These are phyloP conservation scores for Lates japonicus DNA, from an alignment of 2,797 vertebrate species.

Conservation along the genomic window DNA sequence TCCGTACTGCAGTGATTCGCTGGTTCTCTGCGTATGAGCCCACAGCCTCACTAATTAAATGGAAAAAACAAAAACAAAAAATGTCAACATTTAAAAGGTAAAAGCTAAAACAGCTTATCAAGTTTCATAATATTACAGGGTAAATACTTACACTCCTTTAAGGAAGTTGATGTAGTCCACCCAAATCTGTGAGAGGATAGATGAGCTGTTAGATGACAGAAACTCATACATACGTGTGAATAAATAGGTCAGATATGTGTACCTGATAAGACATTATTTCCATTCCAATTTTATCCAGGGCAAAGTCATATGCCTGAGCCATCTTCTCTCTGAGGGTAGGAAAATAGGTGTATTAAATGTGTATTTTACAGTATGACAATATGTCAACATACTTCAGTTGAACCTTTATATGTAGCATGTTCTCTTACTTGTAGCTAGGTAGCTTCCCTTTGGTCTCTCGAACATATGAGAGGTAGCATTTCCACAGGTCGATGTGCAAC, in stretches of 20 bases:
- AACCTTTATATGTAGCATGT: rapidly evolving
- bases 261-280: conserved; percentile 99
- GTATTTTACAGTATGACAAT: not conserved
- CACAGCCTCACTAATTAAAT: conserved; percentile 92
- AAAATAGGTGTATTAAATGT: not conserved
- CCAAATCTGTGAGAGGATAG: conserved; percentile 91
- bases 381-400: not conserved
- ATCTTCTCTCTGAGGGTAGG: conserved; percentile 94
- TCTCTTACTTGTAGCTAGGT: conserved; percentile 98
- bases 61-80: not conserved
- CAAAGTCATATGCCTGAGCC: conserved; percentile 99
- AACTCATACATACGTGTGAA: not conserved
- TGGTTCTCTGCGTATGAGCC: conserved; percentile 99
- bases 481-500: conserved; percentile 99
- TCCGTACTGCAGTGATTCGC: conserved; percentile 97
- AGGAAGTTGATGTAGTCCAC: conserved; percentile 99
- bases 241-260: conserved; percentile 33
- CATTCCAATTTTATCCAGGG: conserved; percentile 99
- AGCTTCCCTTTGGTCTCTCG: conserved; percentile 99
- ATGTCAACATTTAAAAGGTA: not conserved
- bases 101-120: not conserved
- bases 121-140: not conserved
- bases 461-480: conserved; percentile 99
- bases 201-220: conserved; percentile 15
- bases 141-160: conserved; percentile 97